Conservation (phyloP, 1,140 invertebrate species). For the Epicauta chinensis region DNA sequence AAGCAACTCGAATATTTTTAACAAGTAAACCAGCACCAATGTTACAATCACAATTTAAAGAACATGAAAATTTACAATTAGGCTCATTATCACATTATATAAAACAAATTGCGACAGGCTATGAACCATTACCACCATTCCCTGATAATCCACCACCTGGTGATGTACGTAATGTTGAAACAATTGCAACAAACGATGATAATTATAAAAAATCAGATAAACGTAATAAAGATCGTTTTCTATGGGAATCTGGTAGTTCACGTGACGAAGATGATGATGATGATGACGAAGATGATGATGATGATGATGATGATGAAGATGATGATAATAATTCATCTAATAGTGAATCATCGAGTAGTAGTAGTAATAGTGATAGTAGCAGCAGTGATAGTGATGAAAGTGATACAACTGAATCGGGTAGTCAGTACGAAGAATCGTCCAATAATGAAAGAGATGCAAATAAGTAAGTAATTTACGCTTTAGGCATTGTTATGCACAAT, state of each 20-base stretch:
- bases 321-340: constrained; percentile 16
- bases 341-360: not conserved
- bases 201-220: constrained; percentile 19
- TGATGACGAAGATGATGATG: constrained; percentile 30
- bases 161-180: constrained; percentile 69
- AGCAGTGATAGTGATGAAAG: constrained; percentile 30
- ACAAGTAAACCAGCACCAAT: constrained; percentile 86
- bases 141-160: constrained; percentile 72
- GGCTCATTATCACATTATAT: constrained; percentile 94
- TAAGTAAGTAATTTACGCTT: too few relatives aligned
- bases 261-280: constrained; percentile 33
- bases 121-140: constrained; percentile 82
- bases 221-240: constrained; percentile 29
- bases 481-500: too few relatives aligned
- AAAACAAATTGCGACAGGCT: constrained; percentile 77
- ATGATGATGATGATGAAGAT: constrained; percentile 26
- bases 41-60: constrained; percentile 60
- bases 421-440: constrained; percentile 9
- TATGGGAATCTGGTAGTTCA: constrained; percentile 33
- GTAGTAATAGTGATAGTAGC: constrained; percentile 24
- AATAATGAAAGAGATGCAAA: constrained; percentile 2
- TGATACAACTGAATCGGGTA: not conserved
- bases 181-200: constrained; percentile 34
- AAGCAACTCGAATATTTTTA: constrained; percentile 82
- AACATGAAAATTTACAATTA: constrained; percentile 82